phyloP scores from a whole-genome alignment of 2,888 invertebrate species.

The Diogma glabrata region DNA sequence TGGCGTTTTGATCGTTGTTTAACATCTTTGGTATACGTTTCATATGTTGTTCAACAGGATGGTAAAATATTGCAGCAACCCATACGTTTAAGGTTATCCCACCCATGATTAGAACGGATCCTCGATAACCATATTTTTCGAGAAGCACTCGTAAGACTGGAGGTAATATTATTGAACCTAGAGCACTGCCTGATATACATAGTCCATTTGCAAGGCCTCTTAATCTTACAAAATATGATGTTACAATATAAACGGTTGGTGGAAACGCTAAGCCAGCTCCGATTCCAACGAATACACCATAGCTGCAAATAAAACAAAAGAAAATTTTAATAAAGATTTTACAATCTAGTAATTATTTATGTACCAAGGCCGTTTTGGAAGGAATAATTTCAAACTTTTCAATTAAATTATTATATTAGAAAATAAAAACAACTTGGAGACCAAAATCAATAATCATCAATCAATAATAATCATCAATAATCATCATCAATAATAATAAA shows the following conservation, averaged over 20 bases:
- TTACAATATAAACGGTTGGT: slow-evolving; percentile 81
- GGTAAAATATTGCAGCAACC: slow-evolving; percentile 73
- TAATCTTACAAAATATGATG: slow-evolving; percentile 68
- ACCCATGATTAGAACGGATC: slow-evolving; percentile 69
- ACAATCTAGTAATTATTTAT: no score
- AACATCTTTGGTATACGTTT: slow-evolving; percentile 43
- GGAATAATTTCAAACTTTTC: no score
- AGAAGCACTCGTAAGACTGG: slow-evolving; percentile 61
- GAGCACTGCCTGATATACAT: slow-evolving; percentile 78
- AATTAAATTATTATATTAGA: no score
- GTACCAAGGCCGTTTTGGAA: no score
- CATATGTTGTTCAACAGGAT: slow-evolving; percentile 73
- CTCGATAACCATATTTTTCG: slow-evolving; percentile 66
- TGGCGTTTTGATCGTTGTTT: slow-evolving; percentile 30
- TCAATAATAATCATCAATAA: no score
- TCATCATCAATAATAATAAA: no score
- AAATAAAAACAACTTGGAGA: no score
- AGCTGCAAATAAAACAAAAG: slow-evolving; percentile 45
- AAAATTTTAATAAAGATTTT: no score
- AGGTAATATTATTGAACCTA: slow-evolving; percentile 75
- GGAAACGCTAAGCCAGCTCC: slow-evolving; percentile 81
- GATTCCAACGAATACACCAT: slow-evolving; percentile 69
- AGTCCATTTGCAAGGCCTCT: slow-evolving; percentile 77
- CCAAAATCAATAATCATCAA: no score
- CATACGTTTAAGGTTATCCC: slow-evolving; percentile 72